Base-by-base conservation (phyloP, 2,113 vertebrate genomes). In the Sylvietta virens region DNA sequence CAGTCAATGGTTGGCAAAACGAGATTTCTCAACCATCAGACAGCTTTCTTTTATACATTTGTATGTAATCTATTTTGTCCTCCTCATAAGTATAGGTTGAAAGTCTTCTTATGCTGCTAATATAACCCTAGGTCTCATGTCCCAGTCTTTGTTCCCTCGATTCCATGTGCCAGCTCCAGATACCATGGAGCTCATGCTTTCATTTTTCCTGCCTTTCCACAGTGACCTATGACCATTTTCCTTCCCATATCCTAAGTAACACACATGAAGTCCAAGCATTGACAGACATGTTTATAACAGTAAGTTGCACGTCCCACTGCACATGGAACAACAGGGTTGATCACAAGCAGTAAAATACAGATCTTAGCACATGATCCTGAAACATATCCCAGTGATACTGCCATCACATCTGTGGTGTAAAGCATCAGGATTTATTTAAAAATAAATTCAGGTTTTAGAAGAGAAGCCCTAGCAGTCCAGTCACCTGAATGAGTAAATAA, bases 351-450 rank as follows among this genome's bases (percentile, higher is more conserved):
- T 72, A 90, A 94, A 84, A 91, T 27, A 62, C 3, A 5, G 21
- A 76, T 51, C 74, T 89, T 85, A 95, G 77, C 57, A 81, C 61
- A 74, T 24, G 35, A 78, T 74, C 71, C 51, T 78, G 40, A 86
- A 86, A 73, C 53, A 64, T 20, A 48, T 57, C 51, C 53, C 48
- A 79, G n/a, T 30, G 61, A 84, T 72, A 33, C n/a, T 67, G 31
- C 47, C 28, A 81, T 76, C 53, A 37, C 20, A 81, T 80, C 65
- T 91, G 57, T 57, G 31, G 17, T 42, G 10, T 60, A 80, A 82
- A 85, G 23, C 27, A 17, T 20, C 37, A 61, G 45, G 14, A 79
- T 64, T 89, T 91, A 65, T 40, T 76, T 31, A 56, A 85, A 94
- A 84, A 84, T 4, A 16, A 81, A 9, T 37, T 64, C 65, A 86